phyloP scores from a whole-genome alignment of 2,888 invertebrate species.

The Acleris emargana region DNA sequence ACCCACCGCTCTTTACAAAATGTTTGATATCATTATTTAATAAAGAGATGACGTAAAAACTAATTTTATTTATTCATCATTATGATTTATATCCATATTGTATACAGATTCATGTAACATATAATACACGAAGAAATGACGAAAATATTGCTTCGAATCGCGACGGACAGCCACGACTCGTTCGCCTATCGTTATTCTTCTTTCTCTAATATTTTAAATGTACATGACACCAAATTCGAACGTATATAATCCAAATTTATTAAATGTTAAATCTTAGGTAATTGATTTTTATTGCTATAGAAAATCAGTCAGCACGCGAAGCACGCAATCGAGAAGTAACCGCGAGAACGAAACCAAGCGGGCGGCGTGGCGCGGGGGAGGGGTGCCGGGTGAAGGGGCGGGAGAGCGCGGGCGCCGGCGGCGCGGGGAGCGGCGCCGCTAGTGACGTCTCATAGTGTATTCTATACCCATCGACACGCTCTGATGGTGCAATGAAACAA shows the following conservation, averaged over 20 bases:
- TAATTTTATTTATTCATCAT: conserved; percentile 77
- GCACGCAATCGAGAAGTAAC: conserved; percentile 85
- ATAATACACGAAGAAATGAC: conserved; percentile 85
- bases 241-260: conserved; percentile 84
- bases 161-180: conserved; percentile 71
- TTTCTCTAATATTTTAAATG: conserved; percentile 82
- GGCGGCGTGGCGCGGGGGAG: conserved; percentile 71
- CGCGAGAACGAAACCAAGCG: conserved; percentile 83
- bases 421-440: conserved; percentile 41
- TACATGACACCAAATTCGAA: conserved; percentile 85
- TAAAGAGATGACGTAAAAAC: conserved; percentile 84
- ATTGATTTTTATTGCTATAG: conserved; percentile 85
- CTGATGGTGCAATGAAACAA: conserved; percentile 69
- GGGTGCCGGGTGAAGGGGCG: conserved; percentile 47
- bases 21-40: conserved; percentile 83
- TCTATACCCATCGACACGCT: conserved; percentile 70
- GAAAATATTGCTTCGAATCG: conserved; percentile 80
- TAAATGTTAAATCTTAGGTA: conserved; percentile 85
- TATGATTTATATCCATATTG: conserved; percentile 84
- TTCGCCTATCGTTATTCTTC: conserved; percentile 80
- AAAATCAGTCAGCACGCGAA: conserved; percentile 86
- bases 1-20: conserved; percentile 83
- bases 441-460: conserved; percentile 56
- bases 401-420: conserved; percentile 51
- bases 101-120: conserved; percentile 87